Evolutionary conservation across 2,113 vertebrate genomes (phyloP), one percentile per base, ranked within the genome.

Genomic region (Xenopus borealis): DNA sequence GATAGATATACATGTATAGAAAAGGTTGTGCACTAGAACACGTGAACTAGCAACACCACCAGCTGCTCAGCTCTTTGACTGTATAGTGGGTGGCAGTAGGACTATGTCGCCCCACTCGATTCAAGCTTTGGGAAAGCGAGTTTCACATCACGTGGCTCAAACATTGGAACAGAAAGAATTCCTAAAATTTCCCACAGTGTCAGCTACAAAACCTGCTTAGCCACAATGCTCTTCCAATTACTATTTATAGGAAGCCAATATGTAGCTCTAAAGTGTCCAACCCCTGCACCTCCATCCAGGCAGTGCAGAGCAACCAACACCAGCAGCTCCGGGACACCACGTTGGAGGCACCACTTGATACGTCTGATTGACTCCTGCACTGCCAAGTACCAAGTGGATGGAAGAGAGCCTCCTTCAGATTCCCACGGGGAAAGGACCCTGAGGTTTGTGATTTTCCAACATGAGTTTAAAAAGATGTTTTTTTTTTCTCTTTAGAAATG

Each of bases 211-310:
- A 70, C 20, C 52, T 5, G 23, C 12, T 45, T 6, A 52, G 20
- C 17, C 57, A 69, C 58, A 46, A 64, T 64, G 30, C 63, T 19
- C 40, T 64, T 53, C 44, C 30, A 61, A 55, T 47, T 30, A 76
- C 53, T 13, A 61, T 72, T 10, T 23, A 62, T 63, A 53, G 44
- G 30, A 57, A 77, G 67, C 74, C 64, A 77, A 70, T 77, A 64
- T 57, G 70, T 77, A 77, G 74, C 74, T 67, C 74, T 77, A 77
- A 69, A 64, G 30, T 69, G 33, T 17, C 45, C 55, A 13, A 77
- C 58, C 66, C 72, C 69, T 67, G 53, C 33, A 17, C 50, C 46
- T 46, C 14, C 19, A 40, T 20, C 67, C 59, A 64, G 74, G 66
- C 62, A 55, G 67, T 77, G 64, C 53, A 69, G 40, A 70, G 66